Evolutionary conservation across 2,797 vertebrate genomes (phyloP).

Genomic region (Enteromius afrohamiltoni): DNA sequence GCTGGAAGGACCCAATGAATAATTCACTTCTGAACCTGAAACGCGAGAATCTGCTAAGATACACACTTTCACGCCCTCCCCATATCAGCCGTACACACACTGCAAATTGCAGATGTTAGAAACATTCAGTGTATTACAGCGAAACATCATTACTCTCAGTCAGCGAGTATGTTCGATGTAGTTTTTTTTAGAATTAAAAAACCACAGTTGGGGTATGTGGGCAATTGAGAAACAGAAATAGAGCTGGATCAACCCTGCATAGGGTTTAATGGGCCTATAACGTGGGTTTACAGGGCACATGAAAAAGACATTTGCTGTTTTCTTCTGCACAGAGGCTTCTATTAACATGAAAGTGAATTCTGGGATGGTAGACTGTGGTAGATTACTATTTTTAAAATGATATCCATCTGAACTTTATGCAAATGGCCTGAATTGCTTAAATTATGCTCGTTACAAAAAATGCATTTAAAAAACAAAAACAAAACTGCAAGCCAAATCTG

Average conservation of each 20-base stretch:
- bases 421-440: neutral
- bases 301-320: conserved; percentile 12
- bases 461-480: too few species aligned
- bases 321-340: conserved; percentile 4
- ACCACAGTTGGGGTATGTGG: conserved; percentile 22
- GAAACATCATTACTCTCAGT: conserved; percentile 38
- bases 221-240: conserved; percentile 36
- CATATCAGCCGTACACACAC: neutral
- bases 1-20: conserved; percentile 68
- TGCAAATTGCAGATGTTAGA: conserved; percentile 26
- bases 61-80: conserved; percentile 8
- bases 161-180: neutral
- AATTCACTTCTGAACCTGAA: conserved; percentile 68
- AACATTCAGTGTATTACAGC: conserved; percentile 26
- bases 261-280: conserved; percentile 39
- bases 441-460: neutral
- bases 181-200: conserved; percentile 17
- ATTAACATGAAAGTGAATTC: conserved; percentile 13
- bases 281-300: conserved; percentile 22
- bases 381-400: conserved; percentile 22
- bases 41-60: conserved; percentile 69
- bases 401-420: neutral
- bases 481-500: neutral
- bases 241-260: conserved; percentile 13
- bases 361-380: neutral